A percentile compares a stretch with the other conserved stretches of the same genome.
phyloP scores from a whole-genome alignment of 2,888 invertebrate genomes.

The Stenodema calcarata region DNA sequence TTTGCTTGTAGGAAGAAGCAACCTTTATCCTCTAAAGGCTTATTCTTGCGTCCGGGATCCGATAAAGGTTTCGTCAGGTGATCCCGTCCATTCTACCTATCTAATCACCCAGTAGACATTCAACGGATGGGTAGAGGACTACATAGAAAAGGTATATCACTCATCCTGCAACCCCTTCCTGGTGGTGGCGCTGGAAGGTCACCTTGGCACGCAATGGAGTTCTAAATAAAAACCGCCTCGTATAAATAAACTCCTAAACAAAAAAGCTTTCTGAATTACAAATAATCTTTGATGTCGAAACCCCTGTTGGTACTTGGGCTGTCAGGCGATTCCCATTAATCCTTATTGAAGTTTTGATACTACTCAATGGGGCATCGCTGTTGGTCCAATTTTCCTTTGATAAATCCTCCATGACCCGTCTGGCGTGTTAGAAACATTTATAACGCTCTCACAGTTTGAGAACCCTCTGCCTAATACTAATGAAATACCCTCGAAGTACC shows the following conservation, averaged over 20 bases:
- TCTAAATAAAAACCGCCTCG: background rate
- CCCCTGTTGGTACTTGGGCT: background rate
- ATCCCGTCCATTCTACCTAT: background rate
- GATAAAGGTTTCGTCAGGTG: background rate
- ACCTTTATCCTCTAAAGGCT: background rate
- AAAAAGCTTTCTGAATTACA: background rate
- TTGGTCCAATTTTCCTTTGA: background rate
- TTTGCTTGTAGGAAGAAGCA: background rate
- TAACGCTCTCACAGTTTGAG: too few species aligned
- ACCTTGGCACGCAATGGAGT: background rate
- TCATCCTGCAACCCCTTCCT: background rate
- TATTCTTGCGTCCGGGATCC: background rate
- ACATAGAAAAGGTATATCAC: background rate
- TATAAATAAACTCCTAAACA: background rate
- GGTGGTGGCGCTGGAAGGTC: background rate
- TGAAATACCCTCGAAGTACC: too few species aligned
- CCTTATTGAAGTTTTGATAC: background rate
- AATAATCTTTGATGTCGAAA: background rate
- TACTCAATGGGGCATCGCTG: background rate
- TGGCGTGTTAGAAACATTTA: too few species aligned
- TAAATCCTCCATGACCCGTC: too few species aligned
- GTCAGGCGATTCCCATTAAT: background rate
- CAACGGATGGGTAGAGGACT: background rate
- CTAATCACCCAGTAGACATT: background rate
- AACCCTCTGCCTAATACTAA: too few species aligned